Base-by-base conservation (phyloP, 2,113 vertebrate species). In the Neoarius graeffei region DNA sequence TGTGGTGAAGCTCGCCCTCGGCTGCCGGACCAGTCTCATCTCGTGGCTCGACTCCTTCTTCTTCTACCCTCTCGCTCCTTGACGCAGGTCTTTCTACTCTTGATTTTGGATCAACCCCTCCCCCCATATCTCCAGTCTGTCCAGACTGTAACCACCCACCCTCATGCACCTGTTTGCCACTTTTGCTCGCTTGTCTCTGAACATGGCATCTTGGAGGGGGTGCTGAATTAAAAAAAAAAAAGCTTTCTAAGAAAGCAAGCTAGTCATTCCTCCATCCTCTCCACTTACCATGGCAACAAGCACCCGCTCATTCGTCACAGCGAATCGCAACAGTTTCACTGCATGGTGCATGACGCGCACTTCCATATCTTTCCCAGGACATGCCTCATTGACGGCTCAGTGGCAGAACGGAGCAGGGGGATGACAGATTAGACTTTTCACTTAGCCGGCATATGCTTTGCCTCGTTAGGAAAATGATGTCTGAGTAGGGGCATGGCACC, bases 21-120 rank as follows among this genome's bases (percentile, higher is more conserved):
- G 93, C 93, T 90, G 92, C 92, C 84, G 93, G 94, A 95, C 91
- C 93, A 86, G 92, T 90, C 92, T 95, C 94, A 69, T 91, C 93
- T 91, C 93, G 93, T 93, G 94, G 92, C 93, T 93, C 93, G 77
- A 89, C 93, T 87, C 92, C 93, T 86, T 93, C 93, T 85, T 93
- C 95, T 87, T 93, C 94, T 91, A 93, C 94, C 93, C 93, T 93
- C 89, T 93, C 93, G 89, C 92, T 94, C 93, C 93, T 93, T 90
- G 87, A 94, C 42, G 91, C 94, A 95, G 93, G 94, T 94, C 92
- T 95, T 87, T 91, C 93, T 94, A 90, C 62, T 86, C 66, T 85
- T 81, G 64, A 91, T 92, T 95, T 94, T 93, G 93, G 93, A 94
- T 94, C 86, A 89, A 87, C 90, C 90, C 91, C 71, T 60, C 76